Conservation (phyloP, 2,888 invertebrate species). For the Hirudinaria manillensis region DNA sequence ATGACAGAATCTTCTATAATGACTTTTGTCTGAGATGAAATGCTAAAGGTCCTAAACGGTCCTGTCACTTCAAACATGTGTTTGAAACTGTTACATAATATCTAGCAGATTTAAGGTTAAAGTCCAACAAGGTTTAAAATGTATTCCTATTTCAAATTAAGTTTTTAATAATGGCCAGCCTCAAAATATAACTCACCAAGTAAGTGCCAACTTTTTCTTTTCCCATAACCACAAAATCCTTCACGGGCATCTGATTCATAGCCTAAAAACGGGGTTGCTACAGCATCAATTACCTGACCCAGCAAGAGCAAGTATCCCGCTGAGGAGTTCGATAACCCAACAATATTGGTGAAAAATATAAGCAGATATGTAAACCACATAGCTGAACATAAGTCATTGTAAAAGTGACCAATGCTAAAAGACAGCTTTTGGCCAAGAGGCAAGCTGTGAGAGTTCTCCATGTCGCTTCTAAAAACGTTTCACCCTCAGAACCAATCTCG, state of each 20-base stretch:
- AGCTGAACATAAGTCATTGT: conserved; percentile 85
- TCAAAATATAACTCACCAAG: conserved; percentile 62
- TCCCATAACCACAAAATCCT: conserved; percentile 63
- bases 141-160: too few relatives aligned
- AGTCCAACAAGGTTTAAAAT: background rate
- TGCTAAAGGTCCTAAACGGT: too few relatives aligned
- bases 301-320: conserved; percentile 61
- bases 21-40: too few relatives aligned
- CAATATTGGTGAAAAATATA: conserved; percentile 65
- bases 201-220: conserved; percentile 81
- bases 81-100: too few relatives aligned
- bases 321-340: conserved; percentile 46
- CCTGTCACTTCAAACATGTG: too few relatives aligned
- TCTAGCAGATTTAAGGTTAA: background rate
- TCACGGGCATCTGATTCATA: conserved; percentile 71
- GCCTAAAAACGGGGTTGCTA: conserved; percentile 82
- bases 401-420: conserved; percentile 72
- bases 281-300: conserved; percentile 74
- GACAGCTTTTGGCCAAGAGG: conserved; percentile 35
- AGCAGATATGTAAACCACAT: conserved; percentile 90
- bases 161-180: background rate
- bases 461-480: background rate
- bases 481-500: too few relatives aligned
- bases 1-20: background rate
- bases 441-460: conserved; percentile 15